Base-by-base conservation (phyloP, 2,797 vertebrate genomes). In the Rhyacichthys aspro region DNA sequence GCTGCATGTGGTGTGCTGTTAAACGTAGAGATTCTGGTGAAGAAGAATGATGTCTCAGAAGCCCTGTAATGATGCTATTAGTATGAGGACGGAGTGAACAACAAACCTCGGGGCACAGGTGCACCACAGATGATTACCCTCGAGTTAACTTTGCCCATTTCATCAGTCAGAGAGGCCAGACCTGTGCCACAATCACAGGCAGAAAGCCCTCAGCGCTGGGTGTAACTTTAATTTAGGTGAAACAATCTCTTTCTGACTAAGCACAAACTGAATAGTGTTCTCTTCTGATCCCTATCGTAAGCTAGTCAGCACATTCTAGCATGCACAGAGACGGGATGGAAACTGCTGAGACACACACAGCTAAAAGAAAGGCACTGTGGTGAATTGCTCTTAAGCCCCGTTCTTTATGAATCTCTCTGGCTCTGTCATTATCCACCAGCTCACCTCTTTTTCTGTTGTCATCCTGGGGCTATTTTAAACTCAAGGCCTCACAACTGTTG, bases 221-320 rank as follows among this genome's bases (percentile, higher is more conserved):
- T 80, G 50, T 55, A 78, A 55, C 83, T 78, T 74, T 71, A 73
- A 86, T 85, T 85, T 72, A 63, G 69, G 56, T 53, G 63, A 78
- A 83, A 71, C 53, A 43, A 45, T 46, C 59, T 79, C 66, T 43
- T 66, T 88, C 84, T 88, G 76, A 88, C 81, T 82, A 82, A 86
- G 85, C 74, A 84, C 38, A 75, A 83, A 79, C 28, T 53, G 63
- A 19, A 65, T 58, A 70, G 84, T 85, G 72, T 79, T 83, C 72
- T 85, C 54, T 61, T 57, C 79, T 75, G 72, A 85, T 85, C 70
- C 76, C 65, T 28, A 67, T 83, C 57, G 19, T 70, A 55, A 79
- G 42, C 52, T 59, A 67, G 81, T 90, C 87, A 88, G 86, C 86
- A 81, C 58, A 84, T 88, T 81, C 52, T 23, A 15, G 63, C 50